These are phyloP conservation scores for Tenebrosternarchus preto DNA, from an alignment of 2,113 vertebrate genomes.

Conservation along the genomic window DNA sequence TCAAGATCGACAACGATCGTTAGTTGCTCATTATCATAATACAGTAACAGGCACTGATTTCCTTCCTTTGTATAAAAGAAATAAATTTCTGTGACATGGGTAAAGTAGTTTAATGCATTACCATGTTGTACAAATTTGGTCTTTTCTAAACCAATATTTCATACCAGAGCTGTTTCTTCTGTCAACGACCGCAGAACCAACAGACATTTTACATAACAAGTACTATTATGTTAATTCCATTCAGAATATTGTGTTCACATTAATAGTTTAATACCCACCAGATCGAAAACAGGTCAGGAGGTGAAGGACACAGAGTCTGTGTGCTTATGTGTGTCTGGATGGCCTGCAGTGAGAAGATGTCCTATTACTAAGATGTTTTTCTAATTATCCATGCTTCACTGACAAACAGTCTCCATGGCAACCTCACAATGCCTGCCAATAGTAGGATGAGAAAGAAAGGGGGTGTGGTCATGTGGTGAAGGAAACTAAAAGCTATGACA, in stretches of 20 bases:
- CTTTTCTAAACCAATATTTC: not conserved
- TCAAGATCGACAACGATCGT: not conserved
- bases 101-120: not conserved
- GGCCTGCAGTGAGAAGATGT: slow-evolving; percentile 56
- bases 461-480: slow-evolving; percentile 59
- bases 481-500: slow-evolving; percentile 47
- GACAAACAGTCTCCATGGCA: slow-evolving; percentile 72
- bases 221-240: not conserved
- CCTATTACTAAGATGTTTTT: slow-evolving; percentile 58
- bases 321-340: slow-evolving; percentile 48
- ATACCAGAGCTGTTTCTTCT: not conserved
- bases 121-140: not conserved
- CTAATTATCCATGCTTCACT: slow-evolving; percentile 72
- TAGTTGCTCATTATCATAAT: not conserved
- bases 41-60: not conserved
- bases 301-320: not conserved
- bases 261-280: not conserved
- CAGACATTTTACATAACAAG: not conserved
- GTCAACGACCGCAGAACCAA: not conserved
- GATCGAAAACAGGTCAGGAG: slow-evolving; percentile 5
- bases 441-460: slow-evolving; percentile 39
- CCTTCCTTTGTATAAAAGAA: not conserved
- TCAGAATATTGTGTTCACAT: not conserved
- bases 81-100: not conserved
- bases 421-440: slow-evolving; percentile 78